Conservation (phyloP, 1,140 invertebrate species). For the Hycleus cichorii region DNA sequence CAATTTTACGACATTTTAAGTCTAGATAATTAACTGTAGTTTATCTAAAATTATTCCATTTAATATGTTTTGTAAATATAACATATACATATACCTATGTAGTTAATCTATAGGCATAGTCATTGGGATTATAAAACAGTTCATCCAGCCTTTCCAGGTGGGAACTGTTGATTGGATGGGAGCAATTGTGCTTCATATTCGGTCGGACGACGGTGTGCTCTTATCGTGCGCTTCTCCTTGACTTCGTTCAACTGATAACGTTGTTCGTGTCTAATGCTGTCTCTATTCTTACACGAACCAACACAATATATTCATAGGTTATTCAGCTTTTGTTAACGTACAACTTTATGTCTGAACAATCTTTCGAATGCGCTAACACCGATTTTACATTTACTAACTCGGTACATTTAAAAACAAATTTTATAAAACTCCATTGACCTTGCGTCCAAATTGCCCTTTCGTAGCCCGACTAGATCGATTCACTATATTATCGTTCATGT, state of each 20-base stretch:
- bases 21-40: too few species aligned
- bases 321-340: conserved; percentile 12
- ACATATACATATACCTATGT: too few species aligned
- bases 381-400: conserved; percentile 16
- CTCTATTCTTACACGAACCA: conserved; percentile 12
- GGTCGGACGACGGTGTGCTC: conserved; percentile 12
- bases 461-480: too few species aligned
- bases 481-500: too few species aligned
- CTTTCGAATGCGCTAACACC: conserved; percentile 12
- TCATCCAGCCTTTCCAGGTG: too few species aligned
- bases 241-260: conserved; percentile 17
- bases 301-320: conserved; percentile 20
- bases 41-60: too few species aligned
- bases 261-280: conserved; percentile 17
- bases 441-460: too few species aligned
- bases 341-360: conserved; percentile 14
- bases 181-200: conserved; percentile 14
- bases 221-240: conserved; percentile 18
- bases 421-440: conserved; percentile 15
- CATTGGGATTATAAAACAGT: too few species aligned
- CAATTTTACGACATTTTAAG: too few species aligned
- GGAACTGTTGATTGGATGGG: conserved; percentile 3
- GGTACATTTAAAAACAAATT: conserved; percentile 13
- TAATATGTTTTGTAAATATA: too few species aligned
- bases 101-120: too few species aligned